phyloP scores from a whole-genome alignment of 2,888 invertebrate species.

The Ophion costatus region DNA sequence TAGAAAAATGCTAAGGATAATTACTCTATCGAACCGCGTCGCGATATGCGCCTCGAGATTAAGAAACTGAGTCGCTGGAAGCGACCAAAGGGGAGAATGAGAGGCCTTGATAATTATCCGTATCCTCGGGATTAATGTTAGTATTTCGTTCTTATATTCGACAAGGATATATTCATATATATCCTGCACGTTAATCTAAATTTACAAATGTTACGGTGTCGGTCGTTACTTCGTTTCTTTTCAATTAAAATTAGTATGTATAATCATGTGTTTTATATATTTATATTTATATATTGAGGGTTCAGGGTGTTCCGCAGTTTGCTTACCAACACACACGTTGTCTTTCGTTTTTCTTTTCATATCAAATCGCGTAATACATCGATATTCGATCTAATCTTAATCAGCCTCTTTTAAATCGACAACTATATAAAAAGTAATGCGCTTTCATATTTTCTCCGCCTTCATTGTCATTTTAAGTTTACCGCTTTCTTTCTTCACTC shows the following conservation, averaged over 20 bases:
- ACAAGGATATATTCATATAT: constrained; percentile 29
- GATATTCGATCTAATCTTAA: constrained; percentile 72
- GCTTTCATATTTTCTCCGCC: constrained; percentile 58
- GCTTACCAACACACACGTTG: constrained; percentile 22
- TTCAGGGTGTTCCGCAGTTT: constrained; percentile 40
- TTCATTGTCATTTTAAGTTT: constrained; percentile 30
- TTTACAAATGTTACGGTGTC: constrained; percentile 54
- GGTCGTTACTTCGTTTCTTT: constrained; percentile 28
- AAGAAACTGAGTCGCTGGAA: constrained; percentile 8
- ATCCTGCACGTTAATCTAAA: constrained; percentile 30
- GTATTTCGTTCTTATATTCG: constrained; percentile 13
- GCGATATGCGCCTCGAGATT: constrained; percentile 41
- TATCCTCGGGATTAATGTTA: constrained; percentile 37
- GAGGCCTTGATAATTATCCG: constrained; percentile 50
- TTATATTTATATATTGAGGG: constrained; percentile 26
- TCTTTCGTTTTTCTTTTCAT: constrained; percentile 49
- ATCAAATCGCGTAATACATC: constrained; percentile 69
- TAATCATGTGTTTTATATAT: constrained; percentile 8
- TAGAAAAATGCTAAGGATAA: constrained; percentile 49
- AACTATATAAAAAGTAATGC: constrained; percentile 74
- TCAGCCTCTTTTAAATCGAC: constrained; percentile 77
- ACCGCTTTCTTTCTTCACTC: constrained; percentile 7
- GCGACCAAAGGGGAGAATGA: constrained; percentile 24
- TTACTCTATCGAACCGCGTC: constrained; percentile 36
- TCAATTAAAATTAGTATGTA: constrained; percentile 13